Conservation (phyloP, 2,797 vertebrate genomes). For the Myripristis murdjan region DNA sequence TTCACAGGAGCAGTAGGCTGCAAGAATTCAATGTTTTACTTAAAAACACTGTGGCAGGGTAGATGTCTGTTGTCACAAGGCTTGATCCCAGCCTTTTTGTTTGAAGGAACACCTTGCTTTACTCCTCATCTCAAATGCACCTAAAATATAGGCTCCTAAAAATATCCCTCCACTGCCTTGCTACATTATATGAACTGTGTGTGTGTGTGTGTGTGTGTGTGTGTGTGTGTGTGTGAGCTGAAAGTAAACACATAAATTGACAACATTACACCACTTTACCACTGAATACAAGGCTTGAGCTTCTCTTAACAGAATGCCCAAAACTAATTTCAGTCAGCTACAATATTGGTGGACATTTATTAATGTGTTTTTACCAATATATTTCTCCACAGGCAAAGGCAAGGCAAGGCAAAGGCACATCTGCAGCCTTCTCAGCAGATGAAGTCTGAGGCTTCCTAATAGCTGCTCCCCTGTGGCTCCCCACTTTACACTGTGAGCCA, state of each 20-base stretch:
- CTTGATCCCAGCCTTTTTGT: not conserved
- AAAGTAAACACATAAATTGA: not conserved
- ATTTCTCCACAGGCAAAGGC: constrained; percentile 10
- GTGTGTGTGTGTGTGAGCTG: constrained; percentile 19
- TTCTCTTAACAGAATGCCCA: not conserved
- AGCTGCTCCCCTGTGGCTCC: constrained; percentile 43
- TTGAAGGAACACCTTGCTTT: not conserved
- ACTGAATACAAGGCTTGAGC: no score
- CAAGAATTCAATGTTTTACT: not conserved
- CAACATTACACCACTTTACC: not conserved
- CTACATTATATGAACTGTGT: no score
- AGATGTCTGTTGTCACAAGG: not conserved
- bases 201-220: no score
- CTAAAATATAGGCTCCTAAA: not conserved
- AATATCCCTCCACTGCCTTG: not conserved
- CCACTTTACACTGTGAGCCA: constrained; percentile 47
- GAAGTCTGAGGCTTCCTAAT: constrained; percentile 49
- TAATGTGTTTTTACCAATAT: not conserved
- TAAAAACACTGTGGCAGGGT: not conserved
- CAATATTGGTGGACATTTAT: constrained; percentile 21
- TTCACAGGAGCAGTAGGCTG: not conserved
- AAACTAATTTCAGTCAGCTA: not conserved
- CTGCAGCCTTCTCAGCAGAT: constrained; percentile 36
- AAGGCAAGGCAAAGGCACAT: not conserved
- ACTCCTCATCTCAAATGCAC: not conserved